Percentiles rank a stretch among this genome's conserved stretches.
Evolutionary conservation across 2,888 invertebrate species (phyloP).

Genomic region (Carpatolechia fugitivella): DNA sequence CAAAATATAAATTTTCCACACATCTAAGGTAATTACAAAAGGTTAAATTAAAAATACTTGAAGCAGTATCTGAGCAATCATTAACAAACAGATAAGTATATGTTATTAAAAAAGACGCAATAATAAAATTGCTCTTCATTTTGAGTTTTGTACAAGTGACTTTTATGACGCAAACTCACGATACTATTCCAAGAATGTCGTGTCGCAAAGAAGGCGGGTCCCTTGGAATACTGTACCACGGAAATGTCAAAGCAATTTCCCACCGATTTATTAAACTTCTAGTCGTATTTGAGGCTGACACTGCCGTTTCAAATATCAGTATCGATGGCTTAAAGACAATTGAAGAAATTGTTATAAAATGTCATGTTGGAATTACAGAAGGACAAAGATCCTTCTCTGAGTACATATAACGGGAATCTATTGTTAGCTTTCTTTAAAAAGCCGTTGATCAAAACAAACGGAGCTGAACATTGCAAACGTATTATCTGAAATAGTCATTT

Average conservation of each 20-base stretch:
- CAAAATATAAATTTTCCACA: too few relatives aligned
- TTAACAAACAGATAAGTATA: too few relatives aligned
- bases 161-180: neutral
- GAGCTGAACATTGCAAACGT: constrained; percentile 10
- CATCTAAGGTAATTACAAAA: too few relatives aligned
- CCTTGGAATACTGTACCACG: constrained; percentile 1
- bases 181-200: constrained; percentile 18
- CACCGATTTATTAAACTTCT: constrained; percentile 36
- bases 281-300: constrained; percentile 24
- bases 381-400: too few relatives aligned
- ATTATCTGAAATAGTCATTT: constrained; percentile 21
- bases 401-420: too few relatives aligned
- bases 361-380: neutral
- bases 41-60: too few relatives aligned
- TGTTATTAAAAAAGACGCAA: too few relatives aligned
- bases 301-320: constrained; percentile 19
- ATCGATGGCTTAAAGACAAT: neutral
- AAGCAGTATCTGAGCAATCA: too few relatives aligned
- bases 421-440: too few relatives aligned
- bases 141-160: neutral
- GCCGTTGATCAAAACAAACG: too few relatives aligned
- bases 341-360: neutral
- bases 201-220: constrained; percentile 24
- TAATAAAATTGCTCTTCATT: neutral
- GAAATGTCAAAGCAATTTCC: constrained; percentile 56